Conservation (phyloP, 2,797 vertebrate genomes). For the Premnoplex brunnescens region DNA sequence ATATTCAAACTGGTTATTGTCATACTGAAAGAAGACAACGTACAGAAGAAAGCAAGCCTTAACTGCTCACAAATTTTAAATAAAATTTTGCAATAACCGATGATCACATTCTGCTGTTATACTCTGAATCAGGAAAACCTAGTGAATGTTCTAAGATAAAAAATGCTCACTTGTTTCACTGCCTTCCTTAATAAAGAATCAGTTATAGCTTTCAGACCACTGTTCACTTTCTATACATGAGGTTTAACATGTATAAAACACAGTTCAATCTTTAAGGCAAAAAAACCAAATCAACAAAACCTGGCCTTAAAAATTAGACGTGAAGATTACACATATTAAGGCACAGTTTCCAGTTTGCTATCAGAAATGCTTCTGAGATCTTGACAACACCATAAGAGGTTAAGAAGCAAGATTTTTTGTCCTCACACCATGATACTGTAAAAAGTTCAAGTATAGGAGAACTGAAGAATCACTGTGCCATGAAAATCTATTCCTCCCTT, state of each 20-base stretch:
- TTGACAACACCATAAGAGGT: not conserved
- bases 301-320: not conserved
- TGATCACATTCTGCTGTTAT: not conserved
- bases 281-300: not conserved
- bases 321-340: not conserved
- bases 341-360: not conserved
- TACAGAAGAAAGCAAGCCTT: not conserved
- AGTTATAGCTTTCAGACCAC: not conserved
- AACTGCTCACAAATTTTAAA: not conserved
- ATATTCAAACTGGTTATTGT: not conserved
- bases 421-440: not conserved
- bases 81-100: not conserved
- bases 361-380: not conserved
- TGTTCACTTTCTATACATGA: rapidly evolving
- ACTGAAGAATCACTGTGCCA: not conserved
- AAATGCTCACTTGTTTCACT: not conserved
- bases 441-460: not conserved
- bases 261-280: not conserved
- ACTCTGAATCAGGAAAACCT: not conserved
- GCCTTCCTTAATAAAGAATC: not conserved
- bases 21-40: not conserved
- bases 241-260: not conserved
- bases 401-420: not conserved
- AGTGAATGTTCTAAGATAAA: not conserved
- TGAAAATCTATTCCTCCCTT: not conserved